These are phyloP conservation scores for Piscicola geometra DNA, from an alignment of 2,888 invertebrate genomes.

Conservation along the genomic window DNA sequence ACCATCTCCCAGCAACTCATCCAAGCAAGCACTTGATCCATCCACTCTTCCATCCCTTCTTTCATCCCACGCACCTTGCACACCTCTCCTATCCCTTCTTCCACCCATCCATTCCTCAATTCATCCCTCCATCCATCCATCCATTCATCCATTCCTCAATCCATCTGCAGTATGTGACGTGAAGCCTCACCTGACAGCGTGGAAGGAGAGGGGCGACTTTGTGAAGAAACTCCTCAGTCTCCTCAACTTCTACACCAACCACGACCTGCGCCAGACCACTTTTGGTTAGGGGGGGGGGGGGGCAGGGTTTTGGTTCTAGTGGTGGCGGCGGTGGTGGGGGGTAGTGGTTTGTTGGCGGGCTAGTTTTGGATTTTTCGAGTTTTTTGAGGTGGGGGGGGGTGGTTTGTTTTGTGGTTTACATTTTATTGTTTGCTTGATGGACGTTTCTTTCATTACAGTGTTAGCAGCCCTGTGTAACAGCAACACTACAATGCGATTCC, in stretches of 20 bases:
- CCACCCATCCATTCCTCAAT: not conserved
- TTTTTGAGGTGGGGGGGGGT: too few relatives aligned
- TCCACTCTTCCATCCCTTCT: not conserved
- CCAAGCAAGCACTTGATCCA: not conserved
- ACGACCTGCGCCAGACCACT: slow-evolving; percentile 73
- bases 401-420: too few relatives aligned
- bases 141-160: not conserved
- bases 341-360: not conserved
- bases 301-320: too few relatives aligned
- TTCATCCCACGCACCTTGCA: too few relatives aligned
- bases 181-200: slow-evolving; percentile 48
- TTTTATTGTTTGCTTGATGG: too few relatives aligned
- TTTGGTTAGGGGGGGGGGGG: slow-evolving; percentile 62
- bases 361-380: too few relatives aligned
- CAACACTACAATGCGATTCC: too few relatives aligned
- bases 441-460: too few relatives aligned
- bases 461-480: too few relatives aligned
- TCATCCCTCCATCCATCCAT: not conserved
- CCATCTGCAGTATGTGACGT: slow-evolving; percentile 45
- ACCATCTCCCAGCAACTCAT: too few relatives aligned
- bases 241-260: slow-evolving; percentile 80
- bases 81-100: too few relatives aligned
- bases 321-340: too few relatives aligned
- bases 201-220: slow-evolving; percentile 81
- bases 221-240: slow-evolving; percentile 79